phyloP scores from a whole-genome alignment of 2,888 invertebrate species.

The Tanaodytes sp. region DNA sequence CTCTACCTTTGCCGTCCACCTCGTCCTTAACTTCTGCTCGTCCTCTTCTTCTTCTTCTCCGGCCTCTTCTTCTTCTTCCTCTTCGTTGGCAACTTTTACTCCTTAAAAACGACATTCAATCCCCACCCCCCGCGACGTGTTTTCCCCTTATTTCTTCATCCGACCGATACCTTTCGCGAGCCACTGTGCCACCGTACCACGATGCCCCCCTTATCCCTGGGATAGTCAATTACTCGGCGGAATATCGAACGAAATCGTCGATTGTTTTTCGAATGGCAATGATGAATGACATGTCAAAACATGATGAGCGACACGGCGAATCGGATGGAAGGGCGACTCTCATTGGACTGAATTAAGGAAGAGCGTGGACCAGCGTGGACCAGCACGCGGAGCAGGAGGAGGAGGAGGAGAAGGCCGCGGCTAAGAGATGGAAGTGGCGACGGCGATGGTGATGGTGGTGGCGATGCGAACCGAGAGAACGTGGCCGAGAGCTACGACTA shows the following conservation, averaged over 20 bases:
- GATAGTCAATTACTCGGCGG: slow-evolving; percentile 35
- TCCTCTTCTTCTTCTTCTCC: slow-evolving; percentile 7
- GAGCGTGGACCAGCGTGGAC: slow-evolving; percentile 65
- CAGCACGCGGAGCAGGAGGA: slow-evolving; percentile 54
- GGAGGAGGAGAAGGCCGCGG: slow-evolving; percentile 51
- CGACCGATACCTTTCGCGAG: slow-evolving; percentile 35
- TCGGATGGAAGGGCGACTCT: slow-evolving; percentile 66
- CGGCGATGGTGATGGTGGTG: slow-evolving; percentile 58
- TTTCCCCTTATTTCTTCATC: slow-evolving; percentile 37
- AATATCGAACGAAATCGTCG: slow-evolving; percentile 32
- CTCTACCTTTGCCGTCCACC: not conserved
- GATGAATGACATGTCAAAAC: slow-evolving; percentile 49
- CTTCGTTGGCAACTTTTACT: slow-evolving; percentile 45
- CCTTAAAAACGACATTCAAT: slow-evolving; percentile 46
- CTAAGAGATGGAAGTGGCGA: slow-evolving; percentile 56
- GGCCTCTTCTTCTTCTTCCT: slow-evolving; percentile 25
- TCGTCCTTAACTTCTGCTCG: too few relatives aligned
- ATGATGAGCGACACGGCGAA: slow-evolving; percentile 52
- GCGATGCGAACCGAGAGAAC: slow-evolving; percentile 50
- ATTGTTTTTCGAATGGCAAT: slow-evolving; percentile 40
- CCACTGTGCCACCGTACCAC: slow-evolving; percentile 12
- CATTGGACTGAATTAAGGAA: slow-evolving; percentile 70
- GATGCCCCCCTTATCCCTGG: slow-evolving; percentile 27
- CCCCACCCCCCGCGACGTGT: slow-evolving; percentile 28
- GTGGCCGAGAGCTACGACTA: slow-evolving; percentile 53